A percentile compares a stretch with the other conserved stretches of the same genome.
Conservation (phyloP, 2,113 vertebrate genomes). For the Lepisosteus oculatus region DNA sequence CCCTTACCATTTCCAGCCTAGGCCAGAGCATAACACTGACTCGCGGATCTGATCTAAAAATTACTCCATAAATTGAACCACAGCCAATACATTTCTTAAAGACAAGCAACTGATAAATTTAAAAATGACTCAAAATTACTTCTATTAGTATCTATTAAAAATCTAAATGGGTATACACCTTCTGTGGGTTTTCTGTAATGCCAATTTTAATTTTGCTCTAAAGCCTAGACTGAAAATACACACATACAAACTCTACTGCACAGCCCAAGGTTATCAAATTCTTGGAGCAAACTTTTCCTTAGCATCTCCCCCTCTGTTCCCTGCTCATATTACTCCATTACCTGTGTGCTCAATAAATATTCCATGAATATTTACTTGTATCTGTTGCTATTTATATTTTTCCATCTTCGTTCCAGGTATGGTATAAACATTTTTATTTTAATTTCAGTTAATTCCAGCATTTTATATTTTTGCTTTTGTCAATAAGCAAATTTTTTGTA, state of each 20-base stretch:
- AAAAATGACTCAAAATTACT: too few species aligned
- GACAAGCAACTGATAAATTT: too few species aligned
- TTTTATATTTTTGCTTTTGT: constrained; percentile 20
- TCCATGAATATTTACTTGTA: constrained; percentile 38
- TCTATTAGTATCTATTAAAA: too few species aligned
- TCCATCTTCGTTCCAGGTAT: constrained; percentile 17
- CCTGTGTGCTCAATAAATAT: constrained; percentile 52
- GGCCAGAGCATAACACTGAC: constrained; percentile 26
- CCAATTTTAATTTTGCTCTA: neutral
- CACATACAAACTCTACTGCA: constrained; percentile 31
- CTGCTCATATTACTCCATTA: constrained; percentile 25
- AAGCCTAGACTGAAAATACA: constrained; percentile 64
- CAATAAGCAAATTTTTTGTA: neutral
- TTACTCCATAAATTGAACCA: too few species aligned
- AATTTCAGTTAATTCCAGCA: constrained; percentile 36
- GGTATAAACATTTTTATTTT: neutral
- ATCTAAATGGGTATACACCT: too few species aligned
- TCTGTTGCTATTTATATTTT: constrained; percentile 23
- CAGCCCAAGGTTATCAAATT: constrained; percentile 40
- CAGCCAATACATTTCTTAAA: too few species aligned
- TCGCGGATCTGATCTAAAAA: too few species aligned
- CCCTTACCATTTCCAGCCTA: constrained; percentile 61
- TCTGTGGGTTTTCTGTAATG: neutral
- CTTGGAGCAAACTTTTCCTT: constrained; percentile 47
- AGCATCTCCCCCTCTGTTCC: constrained; percentile 30